Conservation (phyloP, 1,140 invertebrate genomes). For the Octopus bimaculoides region DNA sequence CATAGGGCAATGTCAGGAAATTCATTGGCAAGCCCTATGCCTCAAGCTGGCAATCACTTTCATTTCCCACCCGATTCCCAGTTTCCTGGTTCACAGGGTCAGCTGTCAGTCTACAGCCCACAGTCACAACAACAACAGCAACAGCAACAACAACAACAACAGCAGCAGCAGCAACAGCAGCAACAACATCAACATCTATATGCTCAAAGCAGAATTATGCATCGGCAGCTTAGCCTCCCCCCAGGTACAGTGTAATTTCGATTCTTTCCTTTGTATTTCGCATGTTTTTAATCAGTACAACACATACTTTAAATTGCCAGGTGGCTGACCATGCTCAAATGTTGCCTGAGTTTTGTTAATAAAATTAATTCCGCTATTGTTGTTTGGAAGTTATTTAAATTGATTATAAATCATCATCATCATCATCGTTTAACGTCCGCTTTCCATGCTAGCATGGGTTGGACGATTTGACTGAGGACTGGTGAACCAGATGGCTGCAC, state of each 20-base stretch:
- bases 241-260: slow-evolving; percentile 22
- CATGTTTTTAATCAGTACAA: not conserved
- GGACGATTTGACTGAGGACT: no score
- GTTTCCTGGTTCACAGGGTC: slow-evolving; percentile 27
- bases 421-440: not conserved
- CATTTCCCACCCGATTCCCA: slow-evolving; percentile 40
- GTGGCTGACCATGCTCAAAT: not conserved
- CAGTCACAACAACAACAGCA: slow-evolving; percentile 24
- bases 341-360: not conserved
- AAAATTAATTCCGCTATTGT: not conserved
- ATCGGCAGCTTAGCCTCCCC: slow-evolving; percentile 42
- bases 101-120: slow-evolving; percentile 30
- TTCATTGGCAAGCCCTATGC: slow-evolving; percentile 31
- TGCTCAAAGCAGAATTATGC: slow-evolving; percentile 37
- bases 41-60: slow-evolving; percentile 30
- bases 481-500: no score
- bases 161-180: slow-evolving; percentile 18
- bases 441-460: no score
- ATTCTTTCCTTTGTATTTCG: not conserved
- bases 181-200: slow-evolving; percentile 29
- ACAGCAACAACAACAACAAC: slow-evolving; percentile 25
- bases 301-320: not conserved
- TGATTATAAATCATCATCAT: not conserved
- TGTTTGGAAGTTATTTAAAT: not conserved
- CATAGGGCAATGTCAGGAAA: slow-evolving; percentile 47